Conservation (phyloP, 2,113 vertebrate genomes). For the Glaucomys volans region DNA sequence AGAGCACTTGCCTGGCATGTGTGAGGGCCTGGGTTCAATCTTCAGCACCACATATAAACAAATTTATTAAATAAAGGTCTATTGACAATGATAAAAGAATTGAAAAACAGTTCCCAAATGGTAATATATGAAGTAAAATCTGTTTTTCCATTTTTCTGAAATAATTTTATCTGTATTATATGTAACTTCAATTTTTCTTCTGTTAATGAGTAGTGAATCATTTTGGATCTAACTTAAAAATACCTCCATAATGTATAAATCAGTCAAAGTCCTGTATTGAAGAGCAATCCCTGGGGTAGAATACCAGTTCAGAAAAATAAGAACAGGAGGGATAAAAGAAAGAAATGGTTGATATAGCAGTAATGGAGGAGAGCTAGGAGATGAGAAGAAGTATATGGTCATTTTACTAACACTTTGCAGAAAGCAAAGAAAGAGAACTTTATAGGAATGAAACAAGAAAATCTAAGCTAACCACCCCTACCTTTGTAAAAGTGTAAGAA, state of each 20-base stretch:
- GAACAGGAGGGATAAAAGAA: background rate
- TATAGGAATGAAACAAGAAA: background rate
- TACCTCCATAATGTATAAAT: background rate
- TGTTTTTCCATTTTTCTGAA: background rate
- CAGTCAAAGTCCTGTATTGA: background rate
- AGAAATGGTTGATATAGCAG: background rate
- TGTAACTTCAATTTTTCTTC: background rate
- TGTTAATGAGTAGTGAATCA: conserved; percentile 27
- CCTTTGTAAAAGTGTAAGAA: background rate
- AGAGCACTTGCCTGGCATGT: too few relatives aligned
- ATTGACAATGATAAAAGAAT: too few relatives aligned
- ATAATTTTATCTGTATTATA: background rate
- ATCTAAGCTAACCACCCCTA: background rate
- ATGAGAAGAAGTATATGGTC: background rate
- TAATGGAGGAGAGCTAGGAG: background rate
- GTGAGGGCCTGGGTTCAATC: too few relatives aligned
- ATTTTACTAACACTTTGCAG: conserved; percentile 16
- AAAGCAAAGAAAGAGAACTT: conserved; percentile 25
- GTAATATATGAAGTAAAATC: background rate
- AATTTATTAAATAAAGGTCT: too few relatives aligned
- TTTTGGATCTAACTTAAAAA: background rate
- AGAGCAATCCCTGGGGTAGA: background rate
- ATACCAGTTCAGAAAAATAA: background rate
- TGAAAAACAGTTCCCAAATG: background rate
- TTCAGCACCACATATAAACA: too few relatives aligned